Conservation (phyloP, 2,113 vertebrate species). For the Grus americana region DNA sequence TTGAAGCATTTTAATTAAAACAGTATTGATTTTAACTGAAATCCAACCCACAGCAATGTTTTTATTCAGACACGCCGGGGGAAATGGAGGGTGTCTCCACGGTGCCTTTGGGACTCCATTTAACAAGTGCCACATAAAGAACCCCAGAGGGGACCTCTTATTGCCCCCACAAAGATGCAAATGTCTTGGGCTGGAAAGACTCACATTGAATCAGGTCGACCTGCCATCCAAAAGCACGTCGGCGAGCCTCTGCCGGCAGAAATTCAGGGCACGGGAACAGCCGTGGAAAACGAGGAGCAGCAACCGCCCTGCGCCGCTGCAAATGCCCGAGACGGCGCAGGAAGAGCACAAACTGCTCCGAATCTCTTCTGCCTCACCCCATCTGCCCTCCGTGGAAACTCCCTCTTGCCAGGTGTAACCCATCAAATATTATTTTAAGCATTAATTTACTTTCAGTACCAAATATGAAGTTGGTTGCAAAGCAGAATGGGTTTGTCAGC, state of each 20-base stretch:
- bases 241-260: not conserved
- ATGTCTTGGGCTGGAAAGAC: not conserved
- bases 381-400: not conserved
- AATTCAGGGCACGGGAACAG: not conserved
- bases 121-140: not conserved
- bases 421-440: not conserved
- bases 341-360: not conserved
- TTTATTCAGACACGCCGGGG: not conserved
- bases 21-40: not conserved
- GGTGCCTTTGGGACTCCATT: not conserved
- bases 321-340: not conserved
- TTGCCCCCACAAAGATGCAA: not conserved
- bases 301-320: rapidly evolving
- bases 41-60: not conserved
- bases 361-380: not conserved
- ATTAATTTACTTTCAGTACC: not conserved
- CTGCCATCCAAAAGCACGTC: not conserved
- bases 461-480: not conserved
- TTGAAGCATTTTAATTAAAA: constrained; percentile 36
- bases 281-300: not conserved
- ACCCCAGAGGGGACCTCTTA: not conserved
- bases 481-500: not conserved
- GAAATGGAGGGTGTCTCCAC: not conserved
- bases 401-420: not conserved
- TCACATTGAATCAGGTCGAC: not conserved